A percentile compares a stretch with the other conserved stretches of the same genome.
Evolutionary conservation across 2,888 invertebrate species (phyloP).

Genomic region (Lamellibrachia columna): DNA sequence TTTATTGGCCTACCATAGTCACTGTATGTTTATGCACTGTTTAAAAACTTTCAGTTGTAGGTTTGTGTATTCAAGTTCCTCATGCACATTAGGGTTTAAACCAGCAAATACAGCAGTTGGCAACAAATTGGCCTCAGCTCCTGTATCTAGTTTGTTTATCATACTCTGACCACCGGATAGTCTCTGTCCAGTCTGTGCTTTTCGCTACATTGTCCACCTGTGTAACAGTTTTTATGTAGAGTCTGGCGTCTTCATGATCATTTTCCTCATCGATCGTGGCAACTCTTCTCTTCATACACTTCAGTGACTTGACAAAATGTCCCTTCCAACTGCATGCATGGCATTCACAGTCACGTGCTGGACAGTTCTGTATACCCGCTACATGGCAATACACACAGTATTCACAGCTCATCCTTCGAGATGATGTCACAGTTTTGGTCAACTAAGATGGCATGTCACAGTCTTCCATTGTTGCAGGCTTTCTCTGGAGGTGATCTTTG

Average conservation of each 20-base stretch:
- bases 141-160: conserved; percentile 1
- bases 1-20: not conserved
- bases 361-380: not conserved
- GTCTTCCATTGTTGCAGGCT: not conserved
- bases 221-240: not conserved
- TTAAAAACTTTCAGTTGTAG: no score
- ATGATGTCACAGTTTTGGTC: not conserved
- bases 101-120: not conserved
- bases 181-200: conserved; percentile 17
- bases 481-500: not conserved
- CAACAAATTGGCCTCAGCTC: not conserved
- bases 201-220: no score
- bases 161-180: not conserved
- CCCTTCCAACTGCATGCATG: no score
- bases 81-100: no score
- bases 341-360: not conserved
- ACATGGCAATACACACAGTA: not conserved
- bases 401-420: not conserved
- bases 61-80: no score
- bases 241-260: not conserved
- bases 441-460: not conserved
- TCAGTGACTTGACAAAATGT: not conserved
- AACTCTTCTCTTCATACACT: not conserved
- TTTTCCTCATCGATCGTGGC: not conserved
- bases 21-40: no score